Conservation (phyloP, 2,113 vertebrate genomes). For the Garra rufa region DNA sequence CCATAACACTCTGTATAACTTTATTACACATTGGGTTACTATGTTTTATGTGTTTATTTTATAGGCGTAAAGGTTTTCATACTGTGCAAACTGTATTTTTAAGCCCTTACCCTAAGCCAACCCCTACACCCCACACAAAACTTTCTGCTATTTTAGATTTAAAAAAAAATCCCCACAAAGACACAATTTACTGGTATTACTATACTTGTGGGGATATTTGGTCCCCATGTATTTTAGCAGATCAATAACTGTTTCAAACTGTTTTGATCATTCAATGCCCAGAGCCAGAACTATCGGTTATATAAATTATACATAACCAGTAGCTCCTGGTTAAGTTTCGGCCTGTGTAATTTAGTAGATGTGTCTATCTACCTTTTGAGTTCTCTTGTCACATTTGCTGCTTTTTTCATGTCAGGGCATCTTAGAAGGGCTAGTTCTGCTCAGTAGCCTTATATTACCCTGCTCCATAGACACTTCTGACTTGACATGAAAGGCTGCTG, state of each 20-base stretch:
- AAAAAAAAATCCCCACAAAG: too few species aligned
- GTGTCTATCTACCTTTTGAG: constrained; percentile 60
- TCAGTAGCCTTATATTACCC: background rate
- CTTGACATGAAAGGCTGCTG: background rate
- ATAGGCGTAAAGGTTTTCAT: too few species aligned
- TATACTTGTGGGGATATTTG: too few species aligned
- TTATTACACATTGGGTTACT: too few species aligned
- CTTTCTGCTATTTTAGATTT: too few species aligned
- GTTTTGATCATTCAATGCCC: background rate
- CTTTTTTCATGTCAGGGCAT: constrained; percentile 71
- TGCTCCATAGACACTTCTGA: constrained; percentile 52
- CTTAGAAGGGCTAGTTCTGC: background rate
- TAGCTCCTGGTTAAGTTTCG: background rate
- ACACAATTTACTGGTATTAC: too few species aligned
- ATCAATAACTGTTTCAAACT: background rate
- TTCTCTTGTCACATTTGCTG: constrained; percentile 70
- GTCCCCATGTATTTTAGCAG: background rate
- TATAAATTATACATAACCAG: background rate
- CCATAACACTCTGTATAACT: background rate
- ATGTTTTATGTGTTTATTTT: too few species aligned
- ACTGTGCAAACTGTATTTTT: too few species aligned
- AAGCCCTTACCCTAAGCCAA: too few species aligned
- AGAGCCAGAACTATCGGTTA: background rate
- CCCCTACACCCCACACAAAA: too few species aligned
- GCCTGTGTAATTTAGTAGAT: constrained; percentile 40